Conservation (phyloP, 2,797 vertebrate genomes). For the Sciurus vulgaris region DNA sequence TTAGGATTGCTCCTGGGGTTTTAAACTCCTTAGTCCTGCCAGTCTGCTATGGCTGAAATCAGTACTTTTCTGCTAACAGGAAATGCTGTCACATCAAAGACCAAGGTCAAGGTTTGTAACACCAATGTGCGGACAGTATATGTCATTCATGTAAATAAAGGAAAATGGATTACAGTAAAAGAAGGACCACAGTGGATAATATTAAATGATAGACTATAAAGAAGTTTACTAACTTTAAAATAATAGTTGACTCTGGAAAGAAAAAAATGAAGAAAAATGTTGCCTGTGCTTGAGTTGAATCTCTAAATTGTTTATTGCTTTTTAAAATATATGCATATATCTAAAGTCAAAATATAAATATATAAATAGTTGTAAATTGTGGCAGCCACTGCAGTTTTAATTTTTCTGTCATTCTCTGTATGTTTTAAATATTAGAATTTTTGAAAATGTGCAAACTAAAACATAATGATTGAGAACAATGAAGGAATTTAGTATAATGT, state of each 20-base stretch:
- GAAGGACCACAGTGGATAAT: background rate
- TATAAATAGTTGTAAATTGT: background rate
- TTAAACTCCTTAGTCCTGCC: background rate
- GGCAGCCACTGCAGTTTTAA: background rate
- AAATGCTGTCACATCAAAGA: background rate
- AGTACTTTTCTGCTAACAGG: background rate
- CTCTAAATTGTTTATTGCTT: background rate
- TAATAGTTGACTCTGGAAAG: background rate
- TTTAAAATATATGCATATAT: background rate
- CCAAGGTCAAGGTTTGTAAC: background rate
- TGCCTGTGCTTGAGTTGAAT: background rate
- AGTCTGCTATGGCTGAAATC: background rate
- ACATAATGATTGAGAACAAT: background rate
- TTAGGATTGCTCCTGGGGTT: accelerated
- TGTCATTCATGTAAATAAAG: background rate
- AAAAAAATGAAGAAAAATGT: background rate
- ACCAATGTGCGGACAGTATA: background rate
- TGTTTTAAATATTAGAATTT: background rate
- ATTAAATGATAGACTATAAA: background rate
- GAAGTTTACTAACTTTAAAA: background rate
- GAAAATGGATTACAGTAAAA: background rate
- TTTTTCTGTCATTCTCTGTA: background rate
- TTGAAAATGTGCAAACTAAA: background rate
- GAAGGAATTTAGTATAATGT: background rate
- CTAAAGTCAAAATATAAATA: background rate